Conservation (phyloP, 2,888 invertebrate genomes). For the Epicampocera succincta region DNA sequence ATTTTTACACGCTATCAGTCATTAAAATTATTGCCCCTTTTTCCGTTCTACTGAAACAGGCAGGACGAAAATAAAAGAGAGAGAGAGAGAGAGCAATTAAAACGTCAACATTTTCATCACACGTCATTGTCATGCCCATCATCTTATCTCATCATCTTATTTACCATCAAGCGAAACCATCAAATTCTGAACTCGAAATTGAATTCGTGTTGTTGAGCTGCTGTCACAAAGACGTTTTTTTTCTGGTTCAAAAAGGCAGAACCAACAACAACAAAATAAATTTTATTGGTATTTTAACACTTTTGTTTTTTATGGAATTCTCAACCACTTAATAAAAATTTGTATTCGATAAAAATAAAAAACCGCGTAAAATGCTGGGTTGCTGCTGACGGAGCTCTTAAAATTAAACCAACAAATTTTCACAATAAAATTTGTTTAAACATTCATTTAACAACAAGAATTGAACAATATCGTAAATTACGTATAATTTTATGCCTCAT, state of each 20-base stretch:
- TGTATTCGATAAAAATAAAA: not conserved
- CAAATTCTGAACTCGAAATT: slow-evolving; percentile 11
- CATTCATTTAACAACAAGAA: slow-evolving; percentile 31
- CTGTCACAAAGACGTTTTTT: not conserved
- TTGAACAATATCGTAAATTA: slow-evolving; percentile 77
- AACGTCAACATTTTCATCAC: slow-evolving; percentile 62
- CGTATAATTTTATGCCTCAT: slow-evolving; percentile 79
- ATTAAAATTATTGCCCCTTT: slow-evolving; percentile 45
- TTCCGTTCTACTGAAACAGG: slow-evolving; percentile 2
- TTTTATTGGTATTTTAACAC: slow-evolving; percentile 67
- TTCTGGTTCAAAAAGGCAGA: too few species aligned
- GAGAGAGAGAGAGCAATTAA: slow-evolving; percentile 29
- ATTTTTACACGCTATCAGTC: slow-evolving; percentile 28
- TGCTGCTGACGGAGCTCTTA: slow-evolving; percentile 13
- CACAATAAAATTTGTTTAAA: slow-evolving; percentile 31
- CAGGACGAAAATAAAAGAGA: slow-evolving; percentile 45
- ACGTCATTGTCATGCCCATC: slow-evolving; percentile 56
- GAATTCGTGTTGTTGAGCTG: slow-evolving; percentile 38
- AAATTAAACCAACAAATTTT: slow-evolving; percentile 24
- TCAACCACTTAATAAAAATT: slow-evolving; percentile 36
- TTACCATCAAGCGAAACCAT: slow-evolving; percentile 4
- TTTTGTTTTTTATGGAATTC: slow-evolving; percentile 62
- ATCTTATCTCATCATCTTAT: slow-evolving; percentile 3
- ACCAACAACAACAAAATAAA: slow-evolving; percentile 34
- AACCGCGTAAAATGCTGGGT: slow-evolving; percentile 40